phyloP scores from a whole-genome alignment of 92 coral and sea anemone species.

The Meandrina meandrites region DNA sequence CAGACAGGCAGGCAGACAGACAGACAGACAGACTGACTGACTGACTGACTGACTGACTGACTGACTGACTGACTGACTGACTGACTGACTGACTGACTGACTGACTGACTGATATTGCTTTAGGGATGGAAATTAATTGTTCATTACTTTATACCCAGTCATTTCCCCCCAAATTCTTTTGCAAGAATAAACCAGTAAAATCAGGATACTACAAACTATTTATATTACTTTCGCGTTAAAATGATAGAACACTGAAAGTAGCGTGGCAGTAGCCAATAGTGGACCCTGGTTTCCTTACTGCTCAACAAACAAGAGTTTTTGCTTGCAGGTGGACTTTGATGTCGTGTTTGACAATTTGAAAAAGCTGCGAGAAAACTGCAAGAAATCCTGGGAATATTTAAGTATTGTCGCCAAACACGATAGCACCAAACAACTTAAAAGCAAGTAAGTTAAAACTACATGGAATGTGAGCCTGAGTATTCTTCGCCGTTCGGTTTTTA shows the following conservation, averaged over 20 bases:
- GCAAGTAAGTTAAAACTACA: slow-evolving; percentile 70
- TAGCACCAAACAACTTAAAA: slow-evolving; percentile 90
- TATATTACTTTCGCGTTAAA: too few relatives aligned
- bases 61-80: neutral
- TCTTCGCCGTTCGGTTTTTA: neutral
- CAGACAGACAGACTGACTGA: neutral
- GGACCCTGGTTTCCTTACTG: too few relatives aligned
- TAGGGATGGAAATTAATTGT: too few relatives aligned
- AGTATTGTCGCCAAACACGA: slow-evolving; percentile 98
- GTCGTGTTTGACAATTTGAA: slow-evolving; percentile 84
- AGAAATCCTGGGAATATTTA: slow-evolving; percentile 96
- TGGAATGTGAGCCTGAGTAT: neutral
- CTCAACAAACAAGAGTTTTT: neutral
- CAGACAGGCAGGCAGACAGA: too few relatives aligned
- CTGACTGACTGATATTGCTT: neutral
- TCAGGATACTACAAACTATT: too few relatives aligned
- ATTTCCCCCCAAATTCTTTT: too few relatives aligned
- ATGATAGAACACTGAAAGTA: too few relatives aligned
- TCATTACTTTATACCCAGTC: too few relatives aligned
- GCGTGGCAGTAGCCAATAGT: neutral
- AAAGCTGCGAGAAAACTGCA: slow-evolving; percentile 94
- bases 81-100: neutral
- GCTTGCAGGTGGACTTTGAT: slow-evolving; percentile 90
- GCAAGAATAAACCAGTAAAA: too few relatives aligned
- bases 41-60: neutral